Conservation (phyloP, 2,888 invertebrate genomes). For the Nemoura dubitans region DNA sequence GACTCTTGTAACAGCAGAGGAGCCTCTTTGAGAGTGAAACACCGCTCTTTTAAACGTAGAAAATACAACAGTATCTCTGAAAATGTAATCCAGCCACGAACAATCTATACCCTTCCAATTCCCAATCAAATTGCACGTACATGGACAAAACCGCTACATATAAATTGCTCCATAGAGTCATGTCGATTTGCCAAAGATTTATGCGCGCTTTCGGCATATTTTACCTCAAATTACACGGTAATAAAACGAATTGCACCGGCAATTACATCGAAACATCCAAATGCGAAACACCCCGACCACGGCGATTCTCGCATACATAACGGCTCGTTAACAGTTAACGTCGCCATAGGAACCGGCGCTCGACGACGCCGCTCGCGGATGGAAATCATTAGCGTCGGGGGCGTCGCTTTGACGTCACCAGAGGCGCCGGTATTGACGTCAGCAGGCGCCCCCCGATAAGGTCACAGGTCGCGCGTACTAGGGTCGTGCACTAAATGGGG, state of each 20-base stretch:
- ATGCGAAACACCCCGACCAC: no score
- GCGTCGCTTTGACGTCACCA: not conserved
- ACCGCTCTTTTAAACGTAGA: no score
- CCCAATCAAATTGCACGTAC: not conserved
- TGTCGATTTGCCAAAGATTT: not conserved
- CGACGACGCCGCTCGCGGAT: not conserved
- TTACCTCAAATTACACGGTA: not conserved
- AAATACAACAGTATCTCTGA: no score
- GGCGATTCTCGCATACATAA: not conserved
- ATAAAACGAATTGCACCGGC: not conserved
- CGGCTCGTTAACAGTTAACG: not conserved
- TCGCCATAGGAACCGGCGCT: not conserved
- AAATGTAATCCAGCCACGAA: no score
- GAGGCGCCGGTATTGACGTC: constrained; percentile 4
- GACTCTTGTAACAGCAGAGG: no score
- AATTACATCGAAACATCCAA: not conserved
- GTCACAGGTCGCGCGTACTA: not conserved
- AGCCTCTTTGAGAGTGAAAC: no score
- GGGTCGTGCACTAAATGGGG: not conserved
- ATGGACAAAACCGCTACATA: not conserved
- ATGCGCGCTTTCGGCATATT: not conserved
- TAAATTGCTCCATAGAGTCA: not conserved
- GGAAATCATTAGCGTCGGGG: not conserved
- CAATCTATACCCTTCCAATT: no score
- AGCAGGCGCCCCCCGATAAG: not conserved